These are phyloP conservation scores for Hymenochirus boettgeri DNA, from an alignment of 2,113 vertebrate genomes.

Conservation along the genomic window DNA sequence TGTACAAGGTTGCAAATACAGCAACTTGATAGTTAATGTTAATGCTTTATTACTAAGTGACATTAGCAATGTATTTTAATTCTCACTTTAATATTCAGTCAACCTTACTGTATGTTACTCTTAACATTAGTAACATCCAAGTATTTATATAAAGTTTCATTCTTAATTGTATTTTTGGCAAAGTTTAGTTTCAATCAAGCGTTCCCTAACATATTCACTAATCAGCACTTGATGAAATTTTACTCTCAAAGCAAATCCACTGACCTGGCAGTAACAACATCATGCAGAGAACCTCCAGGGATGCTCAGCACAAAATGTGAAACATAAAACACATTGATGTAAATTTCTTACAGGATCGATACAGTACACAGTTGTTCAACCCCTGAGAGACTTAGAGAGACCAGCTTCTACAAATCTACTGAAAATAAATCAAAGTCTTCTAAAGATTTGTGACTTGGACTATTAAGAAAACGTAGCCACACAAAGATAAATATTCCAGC, in stretches of 20 bases:
- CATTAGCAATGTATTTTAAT: too few species aligned
- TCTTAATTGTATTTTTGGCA: too few species aligned
- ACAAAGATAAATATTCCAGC: too few species aligned
- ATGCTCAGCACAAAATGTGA: slow-evolving; percentile 14
- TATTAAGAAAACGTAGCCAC: too few species aligned
- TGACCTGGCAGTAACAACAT: slow-evolving; percentile 22
- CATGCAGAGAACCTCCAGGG: slow-evolving; percentile 3
- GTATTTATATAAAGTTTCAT: too few species aligned
- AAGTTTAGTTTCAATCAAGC: not conserved
- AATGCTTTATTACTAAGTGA: too few species aligned
- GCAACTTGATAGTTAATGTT: too few species aligned
- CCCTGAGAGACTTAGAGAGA: slow-evolving; percentile 6
- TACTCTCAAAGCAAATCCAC: not conserved
- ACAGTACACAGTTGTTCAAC: slow-evolving; percentile 13
- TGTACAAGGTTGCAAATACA: too few species aligned
- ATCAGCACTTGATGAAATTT: slow-evolving; percentile 18
- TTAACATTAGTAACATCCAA: too few species aligned
- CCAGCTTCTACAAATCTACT: slow-evolving; percentile 6
- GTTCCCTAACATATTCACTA: not conserved
- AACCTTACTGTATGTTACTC: too few species aligned
- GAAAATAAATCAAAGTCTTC: not conserved
- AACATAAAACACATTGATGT: slow-evolving; percentile 20
- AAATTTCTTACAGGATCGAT: slow-evolving; percentile 18
- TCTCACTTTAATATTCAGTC: too few species aligned
- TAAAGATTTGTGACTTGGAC: too few species aligned